Evolutionary conservation across 64 coral and sea anemone species (phyloP).

Genomic region (Acropora yongei): DNA sequence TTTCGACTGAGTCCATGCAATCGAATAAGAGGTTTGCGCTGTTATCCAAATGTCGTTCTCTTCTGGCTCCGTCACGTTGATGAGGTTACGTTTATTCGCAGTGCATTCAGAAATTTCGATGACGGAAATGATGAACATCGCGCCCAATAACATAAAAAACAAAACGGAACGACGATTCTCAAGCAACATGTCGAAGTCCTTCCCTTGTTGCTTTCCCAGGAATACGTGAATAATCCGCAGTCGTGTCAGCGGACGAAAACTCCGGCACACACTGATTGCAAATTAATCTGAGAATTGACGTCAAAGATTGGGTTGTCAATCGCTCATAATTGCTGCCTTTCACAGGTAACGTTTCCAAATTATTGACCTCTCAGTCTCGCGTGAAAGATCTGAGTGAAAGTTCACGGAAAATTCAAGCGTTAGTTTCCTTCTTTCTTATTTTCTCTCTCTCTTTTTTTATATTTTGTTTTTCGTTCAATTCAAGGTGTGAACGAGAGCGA

Average conservation of each 20-base stretch:
- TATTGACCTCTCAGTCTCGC: too few species aligned
- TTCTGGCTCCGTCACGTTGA: slow-evolving; percentile 47
- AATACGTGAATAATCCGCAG: neutral
- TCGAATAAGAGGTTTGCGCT: slow-evolving; percentile 42
- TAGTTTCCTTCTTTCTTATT: too few species aligned
- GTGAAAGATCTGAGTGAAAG: too few species aligned
- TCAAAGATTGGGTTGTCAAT: neutral
- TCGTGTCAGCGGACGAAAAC: slow-evolving; percentile 1
- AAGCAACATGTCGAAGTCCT: neutral
- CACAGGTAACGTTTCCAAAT: too few species aligned
- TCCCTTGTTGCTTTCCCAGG: neutral
- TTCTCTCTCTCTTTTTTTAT: neutral
- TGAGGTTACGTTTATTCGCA: slow-evolving; percentile 10
- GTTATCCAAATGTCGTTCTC: slow-evolving; percentile 44
- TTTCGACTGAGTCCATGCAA: slow-evolving; percentile 77
- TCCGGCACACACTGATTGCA: neutral
- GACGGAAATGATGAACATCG: neutral
- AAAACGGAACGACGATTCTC: neutral
- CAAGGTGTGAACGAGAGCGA: too few species aligned
- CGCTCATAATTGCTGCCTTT: too few species aligned
- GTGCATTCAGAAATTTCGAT: neutral
- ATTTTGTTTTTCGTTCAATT: neutral
- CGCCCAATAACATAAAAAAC: neutral
- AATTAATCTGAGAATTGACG: neutral
- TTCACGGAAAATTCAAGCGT: too few species aligned